Evolutionary conservation across 2,888 invertebrate genomes (phyloP).

Genomic region (Labia minor): DNA sequence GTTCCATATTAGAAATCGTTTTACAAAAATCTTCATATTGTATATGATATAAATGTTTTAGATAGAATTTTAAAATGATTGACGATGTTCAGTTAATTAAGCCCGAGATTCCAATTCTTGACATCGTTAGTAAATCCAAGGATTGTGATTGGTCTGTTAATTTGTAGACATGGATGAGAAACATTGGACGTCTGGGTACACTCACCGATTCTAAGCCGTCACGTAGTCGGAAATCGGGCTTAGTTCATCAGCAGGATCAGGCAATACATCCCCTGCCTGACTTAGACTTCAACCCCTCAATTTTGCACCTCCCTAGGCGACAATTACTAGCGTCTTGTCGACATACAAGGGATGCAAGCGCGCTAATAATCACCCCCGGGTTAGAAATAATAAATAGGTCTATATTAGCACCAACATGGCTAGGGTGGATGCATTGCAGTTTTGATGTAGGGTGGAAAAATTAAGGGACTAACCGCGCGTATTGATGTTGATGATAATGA

Average conservation of each 20-base stretch:
- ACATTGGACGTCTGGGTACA: not conserved
- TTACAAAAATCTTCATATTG: no score
- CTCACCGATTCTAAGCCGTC: not conserved
- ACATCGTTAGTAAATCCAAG: not conserved
- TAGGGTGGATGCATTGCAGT: not conserved
- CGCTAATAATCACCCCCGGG: slow-evolving; percentile 8
- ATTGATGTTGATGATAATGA: not conserved
- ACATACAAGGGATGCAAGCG: not conserved
- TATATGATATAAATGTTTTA: no score
- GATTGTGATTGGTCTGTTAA: not conserved
- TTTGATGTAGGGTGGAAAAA: not conserved
- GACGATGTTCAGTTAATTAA: not conserved
- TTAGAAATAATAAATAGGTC: slow-evolving; percentile 1
- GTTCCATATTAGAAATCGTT: no score
- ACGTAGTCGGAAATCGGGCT: slow-evolving; percentile 7
- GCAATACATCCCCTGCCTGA: not conserved
- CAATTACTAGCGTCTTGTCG: slow-evolving; percentile 8
- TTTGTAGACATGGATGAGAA: not conserved
- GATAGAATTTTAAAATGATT: not conserved
- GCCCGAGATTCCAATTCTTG: not conserved
- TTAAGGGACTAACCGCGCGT: not conserved
- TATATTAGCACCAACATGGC: not conserved
- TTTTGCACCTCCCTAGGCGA: not conserved
- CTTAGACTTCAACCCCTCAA: not conserved
- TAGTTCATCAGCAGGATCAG: not conserved